Base-by-base conservation (phyloP, 2,888 invertebrate species). In the Andrena chrysosceles region DNA sequence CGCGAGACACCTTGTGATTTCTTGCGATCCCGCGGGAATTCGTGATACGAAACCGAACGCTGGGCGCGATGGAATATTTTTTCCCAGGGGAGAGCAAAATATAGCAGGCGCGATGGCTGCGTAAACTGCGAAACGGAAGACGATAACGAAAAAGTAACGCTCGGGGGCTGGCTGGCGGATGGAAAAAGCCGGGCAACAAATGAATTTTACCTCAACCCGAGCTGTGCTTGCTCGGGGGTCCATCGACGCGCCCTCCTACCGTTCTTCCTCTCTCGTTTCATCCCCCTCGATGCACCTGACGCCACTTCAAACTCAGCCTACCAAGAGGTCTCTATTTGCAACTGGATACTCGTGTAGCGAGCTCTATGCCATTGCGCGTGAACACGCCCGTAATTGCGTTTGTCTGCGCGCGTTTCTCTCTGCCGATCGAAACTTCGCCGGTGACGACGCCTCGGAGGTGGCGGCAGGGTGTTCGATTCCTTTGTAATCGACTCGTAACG, bases 261-360 rank as follows among this genome's bases (percentile, higher is more conserved):
- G 7, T 16, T 23, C 69, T 23, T 33, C 49, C 4, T 29, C 68
- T 63, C 72, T 13, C 74, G 68, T 73, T 20, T 66, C 62, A 54
- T 76, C 68, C 74, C 71, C 81, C 72, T 75, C 75, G 80, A 75
- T 63, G 68, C 72, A 70, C 54, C 73, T 76, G 75, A 76, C 77
- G 77, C 77, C 64, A 75, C 78, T 85, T 60, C 42, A 76, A 83
- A 75, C 31, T 56, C 77, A 49, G 64, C 62, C 60, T 52, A n/a
- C 35, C 56, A 8, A 62, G 35, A 73, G 70, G 54, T 52, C 74
- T 71, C 68, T 60, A 64, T 64, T 74, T 49, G 31, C 48, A 48
- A 23, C 31, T 68, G 60, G 49, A 60, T 29, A 62, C 56, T 54
- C 62, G 68, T 66, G 70, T 26, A 63, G 6, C 60, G 16, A 42